phyloP scores from a whole-genome alignment of 2,113 vertebrate genomes.

The Sceloporus undulatus region DNA sequence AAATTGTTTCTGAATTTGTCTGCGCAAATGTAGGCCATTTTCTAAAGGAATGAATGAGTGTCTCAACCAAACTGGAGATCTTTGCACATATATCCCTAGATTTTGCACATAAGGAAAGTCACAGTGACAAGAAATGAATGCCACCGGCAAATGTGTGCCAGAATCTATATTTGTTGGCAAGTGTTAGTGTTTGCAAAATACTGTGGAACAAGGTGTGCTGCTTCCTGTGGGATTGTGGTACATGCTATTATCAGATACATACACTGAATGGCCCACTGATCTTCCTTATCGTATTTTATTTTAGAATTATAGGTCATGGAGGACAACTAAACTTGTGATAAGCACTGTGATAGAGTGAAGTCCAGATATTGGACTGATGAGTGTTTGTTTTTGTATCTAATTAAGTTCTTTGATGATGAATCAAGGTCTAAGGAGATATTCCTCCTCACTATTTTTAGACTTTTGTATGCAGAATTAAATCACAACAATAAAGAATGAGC shows the following conservation, averaged over 20 bases:
- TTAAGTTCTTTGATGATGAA: background rate
- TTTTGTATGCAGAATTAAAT: background rate
- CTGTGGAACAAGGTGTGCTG: conserved; percentile 19
- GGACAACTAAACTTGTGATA: conserved; percentile 20
- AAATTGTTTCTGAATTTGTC: background rate
- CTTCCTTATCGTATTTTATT: conserved; percentile 70
- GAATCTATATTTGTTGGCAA: background rate
- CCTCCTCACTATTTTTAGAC: background rate
- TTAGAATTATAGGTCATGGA: conserved; percentile 54
- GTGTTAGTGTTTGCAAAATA: conserved; percentile 40
- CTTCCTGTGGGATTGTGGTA: conserved; percentile 28
- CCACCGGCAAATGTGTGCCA: background rate
- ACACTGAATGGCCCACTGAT: background rate
- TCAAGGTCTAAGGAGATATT: background rate
- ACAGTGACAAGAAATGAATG: background rate
- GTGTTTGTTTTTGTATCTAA: background rate
- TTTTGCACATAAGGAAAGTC: background rate
- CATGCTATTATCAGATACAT: background rate
- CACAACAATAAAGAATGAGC: background rate
- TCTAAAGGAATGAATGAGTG: background rate
- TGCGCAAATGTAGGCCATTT: background rate
- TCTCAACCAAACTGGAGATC: background rate
- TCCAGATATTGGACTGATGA: background rate
- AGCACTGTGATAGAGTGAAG: background rate
- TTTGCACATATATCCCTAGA: background rate